phyloP scores from a whole-genome alignment of 92 coral and sea anemone genomes.

The Galaxea fascicularis region DNA sequence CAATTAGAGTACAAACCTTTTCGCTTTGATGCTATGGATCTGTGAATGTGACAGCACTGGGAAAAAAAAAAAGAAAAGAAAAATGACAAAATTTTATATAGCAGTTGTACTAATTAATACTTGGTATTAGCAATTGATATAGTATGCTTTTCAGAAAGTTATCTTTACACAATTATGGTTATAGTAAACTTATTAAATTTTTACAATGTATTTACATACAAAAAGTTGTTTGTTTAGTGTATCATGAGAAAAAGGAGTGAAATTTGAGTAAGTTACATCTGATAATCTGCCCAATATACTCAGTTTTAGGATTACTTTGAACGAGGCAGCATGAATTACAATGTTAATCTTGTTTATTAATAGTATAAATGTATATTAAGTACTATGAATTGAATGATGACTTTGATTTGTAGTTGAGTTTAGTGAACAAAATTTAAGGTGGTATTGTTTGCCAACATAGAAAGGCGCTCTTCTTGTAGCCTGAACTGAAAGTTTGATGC shows the following conservation, averaged over 20 bases:
- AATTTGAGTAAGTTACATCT: constrained; percentile 41
- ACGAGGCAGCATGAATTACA: constrained; percentile 28
- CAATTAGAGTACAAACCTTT: constrained; percentile 49
- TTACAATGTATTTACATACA: constrained; percentile 40
- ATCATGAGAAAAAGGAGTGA: constrained; percentile 36
- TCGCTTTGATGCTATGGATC: constrained; percentile 51
- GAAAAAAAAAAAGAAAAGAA: constrained; percentile 22
- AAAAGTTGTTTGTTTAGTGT: constrained; percentile 42
- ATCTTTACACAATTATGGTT: constrained; percentile 43
- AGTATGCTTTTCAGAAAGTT: constrained; percentile 36
- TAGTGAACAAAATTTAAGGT: constrained; percentile 38
- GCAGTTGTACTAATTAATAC: constrained; percentile 46
- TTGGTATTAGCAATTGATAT: constrained; percentile 44
- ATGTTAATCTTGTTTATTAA: constrained; percentile 24
- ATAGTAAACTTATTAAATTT: constrained; percentile 31
- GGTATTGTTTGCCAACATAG: constrained; percentile 41
- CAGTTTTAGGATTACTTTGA: constrained; percentile 50
- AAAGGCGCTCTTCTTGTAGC: constrained; percentile 30
- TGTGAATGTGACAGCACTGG: constrained; percentile 41
- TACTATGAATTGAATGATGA: constrained; percentile 50
- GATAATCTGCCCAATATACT: constrained; percentile 43
- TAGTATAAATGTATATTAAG: constrained; percentile 31
- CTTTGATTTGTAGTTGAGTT: constrained; percentile 45
- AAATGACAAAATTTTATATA: constrained; percentile 29
- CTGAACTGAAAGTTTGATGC: constrained; percentile 46